Evolutionary conservation across 2,113 vertebrate species (phyloP), one percentile per base, ranked within the genome.

Genomic region (Cygnus atratus): DNA sequence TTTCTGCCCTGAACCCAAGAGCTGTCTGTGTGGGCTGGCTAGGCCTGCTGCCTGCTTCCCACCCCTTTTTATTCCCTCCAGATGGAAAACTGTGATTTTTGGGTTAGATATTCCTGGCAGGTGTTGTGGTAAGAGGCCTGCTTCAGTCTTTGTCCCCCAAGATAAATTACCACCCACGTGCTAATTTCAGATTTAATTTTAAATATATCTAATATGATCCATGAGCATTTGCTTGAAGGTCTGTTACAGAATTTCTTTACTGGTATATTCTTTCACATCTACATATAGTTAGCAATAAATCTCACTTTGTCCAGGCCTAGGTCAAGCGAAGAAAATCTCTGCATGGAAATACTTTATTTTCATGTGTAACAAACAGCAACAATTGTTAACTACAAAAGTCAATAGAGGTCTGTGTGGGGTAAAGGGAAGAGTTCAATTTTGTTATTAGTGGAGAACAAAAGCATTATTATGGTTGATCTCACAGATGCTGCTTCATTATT

Each of bases 11-110:
- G 54, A 90, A 87, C 73, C 58, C 57, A 72, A 75, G 70, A 79
- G 73, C 87, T 86, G 16, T 62, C 87, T 93, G 88, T 92, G 92
- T 92, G 96, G 92, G 84, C 92, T 93, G 73, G 54, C 50, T 72
- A 82, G 80, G 80, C 83, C 66, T 89, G 58, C 62, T 1, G 66
- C 77, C 73, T 84, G 48, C 55, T 95, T 87, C 63, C 90, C 87
- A 93, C 28, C 82, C 62, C n/a, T 85, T 95, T 94, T 94, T 58
- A 93, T 96, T 96, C 80, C 76, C 85, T 96, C 91, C 87, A 94
- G 94, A 91, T 84, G 91, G 74, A 93, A 92, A 95, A 91, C 50
- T 74, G 50, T 90, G 88, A 83, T 91, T 91, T 93, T 96, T 73
- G 87, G 66, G 55, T 50, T 80, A 74, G 70, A 75, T 95, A 75